Base-by-base conservation (phyloP, 2,797 vertebrate genomes). In the Lithobates pipiens region DNA sequence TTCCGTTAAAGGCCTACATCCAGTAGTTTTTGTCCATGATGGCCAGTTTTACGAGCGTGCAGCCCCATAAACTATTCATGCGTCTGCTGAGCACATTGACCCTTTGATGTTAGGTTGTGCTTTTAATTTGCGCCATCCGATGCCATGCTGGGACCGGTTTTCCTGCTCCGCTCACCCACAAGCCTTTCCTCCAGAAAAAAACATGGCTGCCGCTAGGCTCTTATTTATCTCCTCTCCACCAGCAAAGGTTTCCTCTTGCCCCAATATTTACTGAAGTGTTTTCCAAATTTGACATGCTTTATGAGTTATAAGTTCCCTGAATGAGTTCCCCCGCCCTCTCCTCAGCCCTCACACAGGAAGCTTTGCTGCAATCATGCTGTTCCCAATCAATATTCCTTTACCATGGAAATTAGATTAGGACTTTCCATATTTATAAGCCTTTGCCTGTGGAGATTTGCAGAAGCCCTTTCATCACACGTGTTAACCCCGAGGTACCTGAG, bases 331-430 rank as follows among this genome's bases (percentile, higher is more conserved):
- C 15, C 61, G 5, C 36, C n/a, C 29, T 70, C 10, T 16, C 68
- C 10, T 34, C 29, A 32, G 16, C 39, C 77, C 77, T 32, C 25
- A 13, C 67, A 50, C 77, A 46, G 65, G 77, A 50, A 50, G 63
- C 29, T 27, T 27, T 18, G 32, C 25, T 21, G 29, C 39, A 68
- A 21, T 42, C 77, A 21, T 3, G 18, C 78, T 71, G 78, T 25
- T 80, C 44, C 78, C 78, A 80, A 80, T 80, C 78, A 80, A 71
- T 80, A 80, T 71, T 80, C 67, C 78, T 80, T 71, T 80, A 54
- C 78, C 67, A 80, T 80, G 78, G 69, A 80, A 71, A 80, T 80
- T n/a, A 70, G 42, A 80, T 80, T 36, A 54, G 42, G 16, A 7
- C 29, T 25, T 6, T 80, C 13, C 77, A 80, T 79, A 69, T 68